Evolutionary conservation across 2,888 invertebrate genomes (phyloP).

Genomic region (Aelia acuminata): DNA sequence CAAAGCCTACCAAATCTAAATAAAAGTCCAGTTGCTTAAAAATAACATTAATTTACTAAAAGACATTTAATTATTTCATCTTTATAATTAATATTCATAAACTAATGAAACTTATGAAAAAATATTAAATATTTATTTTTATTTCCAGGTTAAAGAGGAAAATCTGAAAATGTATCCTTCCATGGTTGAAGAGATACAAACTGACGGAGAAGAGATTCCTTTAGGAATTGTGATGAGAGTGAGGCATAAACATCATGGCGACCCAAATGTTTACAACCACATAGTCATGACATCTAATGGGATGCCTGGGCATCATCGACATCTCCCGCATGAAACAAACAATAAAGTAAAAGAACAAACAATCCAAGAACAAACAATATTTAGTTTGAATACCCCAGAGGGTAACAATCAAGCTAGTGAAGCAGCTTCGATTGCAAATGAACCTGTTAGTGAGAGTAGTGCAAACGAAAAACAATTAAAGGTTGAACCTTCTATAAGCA

Average conservation of each 20-base stretch:
- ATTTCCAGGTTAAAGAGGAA: constrained; percentile 28
- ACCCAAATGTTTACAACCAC: constrained; percentile 55
- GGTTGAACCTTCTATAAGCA: not conserved
- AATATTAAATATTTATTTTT: not conserved
- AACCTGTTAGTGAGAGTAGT: constrained; percentile 22
- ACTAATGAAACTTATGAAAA: not conserved
- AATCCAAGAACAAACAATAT: too few species aligned
- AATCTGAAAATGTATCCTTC: constrained; percentile 23
- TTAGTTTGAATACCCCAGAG: not conserved
- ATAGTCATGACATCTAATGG: constrained; percentile 48
- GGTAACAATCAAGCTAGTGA: not conserved
- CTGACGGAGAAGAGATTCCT: constrained; percentile 42
- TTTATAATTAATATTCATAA: not conserved
- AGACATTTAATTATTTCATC: not conserved
- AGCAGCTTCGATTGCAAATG: not conserved
- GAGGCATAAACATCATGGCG: constrained; percentile 55
- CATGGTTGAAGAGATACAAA: not conserved
- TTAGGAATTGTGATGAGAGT: constrained; percentile 52
- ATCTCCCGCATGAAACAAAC: constrained; percentile 6
- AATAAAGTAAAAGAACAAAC: not conserved
- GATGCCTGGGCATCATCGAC: constrained; percentile 50
- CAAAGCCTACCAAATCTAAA: too few species aligned
- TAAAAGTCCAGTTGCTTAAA: too few species aligned
- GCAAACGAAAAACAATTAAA: constrained; percentile 5
- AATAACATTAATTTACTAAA: too few species aligned